These are phyloP conservation scores for Coracopsis vasa DNA, from an alignment of 2,113 vertebrate genomes.

Conservation along the genomic window DNA sequence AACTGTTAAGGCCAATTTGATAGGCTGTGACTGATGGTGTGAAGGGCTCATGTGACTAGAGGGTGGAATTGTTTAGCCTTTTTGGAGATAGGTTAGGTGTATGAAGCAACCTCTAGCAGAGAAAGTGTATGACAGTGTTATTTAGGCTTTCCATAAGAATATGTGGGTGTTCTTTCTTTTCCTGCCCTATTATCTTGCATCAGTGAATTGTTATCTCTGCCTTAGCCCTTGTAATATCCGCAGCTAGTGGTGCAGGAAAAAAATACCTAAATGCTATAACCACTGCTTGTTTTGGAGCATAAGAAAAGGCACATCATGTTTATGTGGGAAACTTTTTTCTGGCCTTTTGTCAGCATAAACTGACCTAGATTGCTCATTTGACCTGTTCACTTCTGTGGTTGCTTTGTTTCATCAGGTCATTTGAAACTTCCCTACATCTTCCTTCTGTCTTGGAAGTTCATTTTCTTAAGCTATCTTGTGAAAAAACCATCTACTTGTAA, in stretches of 20 bases:
- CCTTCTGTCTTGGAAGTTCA: background rate
- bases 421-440: background rate
- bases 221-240: background rate
- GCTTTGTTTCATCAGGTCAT: background rate
- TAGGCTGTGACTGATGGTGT: background rate
- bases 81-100: background rate
- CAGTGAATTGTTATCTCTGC: background rate
- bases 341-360: background rate
- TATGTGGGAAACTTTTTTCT: background rate
- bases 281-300: background rate
- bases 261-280: background rate
- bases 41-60: background rate
- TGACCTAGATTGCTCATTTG: background rate
- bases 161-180: background rate
- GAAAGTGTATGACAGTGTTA: background rate
- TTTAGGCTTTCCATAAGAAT: background rate
- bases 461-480: background rate
- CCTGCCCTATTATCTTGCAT: background rate
- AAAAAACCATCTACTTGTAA: background rate
- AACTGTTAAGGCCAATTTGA: background rate
- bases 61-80: background rate
- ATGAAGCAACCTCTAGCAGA: background rate
- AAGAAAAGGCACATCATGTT: background rate
- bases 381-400: background rate
- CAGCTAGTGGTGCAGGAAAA: background rate